phyloP scores from a whole-genome alignment of 2,888 invertebrate genomes.

The Brachypterus glaber region DNA sequence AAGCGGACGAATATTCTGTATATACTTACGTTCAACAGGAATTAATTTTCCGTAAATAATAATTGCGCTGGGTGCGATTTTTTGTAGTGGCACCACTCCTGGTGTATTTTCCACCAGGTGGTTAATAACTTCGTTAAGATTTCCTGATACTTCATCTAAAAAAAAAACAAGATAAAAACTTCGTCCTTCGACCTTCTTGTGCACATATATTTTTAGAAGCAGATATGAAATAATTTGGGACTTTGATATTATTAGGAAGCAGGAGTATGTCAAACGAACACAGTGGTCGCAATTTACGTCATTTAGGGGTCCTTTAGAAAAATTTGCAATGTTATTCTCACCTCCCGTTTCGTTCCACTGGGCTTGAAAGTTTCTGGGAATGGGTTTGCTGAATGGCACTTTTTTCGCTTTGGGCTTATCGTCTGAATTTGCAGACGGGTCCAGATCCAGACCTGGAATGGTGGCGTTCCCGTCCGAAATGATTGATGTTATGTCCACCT shows the following conservation, averaged over 20 bases:
- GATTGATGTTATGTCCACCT: conserved; percentile 68
- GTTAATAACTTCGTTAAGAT: conserved; percentile 56
- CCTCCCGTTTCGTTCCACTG: conserved; percentile 80
- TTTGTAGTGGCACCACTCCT: conserved; percentile 66
- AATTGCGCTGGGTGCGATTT: conserved; percentile 70
- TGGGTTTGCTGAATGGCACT: conserved; percentile 91
- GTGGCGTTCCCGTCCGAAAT: conserved; percentile 69
- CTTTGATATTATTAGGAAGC: too few relatives aligned
- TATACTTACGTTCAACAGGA: conserved; percentile 57
- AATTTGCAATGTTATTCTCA: background rate
- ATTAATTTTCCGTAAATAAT: conserved; percentile 77
- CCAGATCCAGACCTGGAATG: conserved; percentile 83
- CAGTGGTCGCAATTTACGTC: too few relatives aligned
- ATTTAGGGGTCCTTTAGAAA: too few relatives aligned
- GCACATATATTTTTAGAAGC: too few relatives aligned
- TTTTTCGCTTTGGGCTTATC: conserved; percentile 68
- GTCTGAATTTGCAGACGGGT: conserved; percentile 51
- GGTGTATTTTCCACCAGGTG: conserved; percentile 70
- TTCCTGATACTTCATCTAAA: conserved; percentile 41
- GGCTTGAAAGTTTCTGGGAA: conserved; percentile 93
- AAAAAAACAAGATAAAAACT: too few relatives aligned
- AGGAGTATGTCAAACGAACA: background rate
- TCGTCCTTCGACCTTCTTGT: too few relatives aligned
- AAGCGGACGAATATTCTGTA: too few relatives aligned
- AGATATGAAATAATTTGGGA: too few relatives aligned